These are phyloP conservation scores for Neodon shergylaensis DNA, from an alignment of 2,113 vertebrate genomes.

Conservation along the genomic window DNA sequence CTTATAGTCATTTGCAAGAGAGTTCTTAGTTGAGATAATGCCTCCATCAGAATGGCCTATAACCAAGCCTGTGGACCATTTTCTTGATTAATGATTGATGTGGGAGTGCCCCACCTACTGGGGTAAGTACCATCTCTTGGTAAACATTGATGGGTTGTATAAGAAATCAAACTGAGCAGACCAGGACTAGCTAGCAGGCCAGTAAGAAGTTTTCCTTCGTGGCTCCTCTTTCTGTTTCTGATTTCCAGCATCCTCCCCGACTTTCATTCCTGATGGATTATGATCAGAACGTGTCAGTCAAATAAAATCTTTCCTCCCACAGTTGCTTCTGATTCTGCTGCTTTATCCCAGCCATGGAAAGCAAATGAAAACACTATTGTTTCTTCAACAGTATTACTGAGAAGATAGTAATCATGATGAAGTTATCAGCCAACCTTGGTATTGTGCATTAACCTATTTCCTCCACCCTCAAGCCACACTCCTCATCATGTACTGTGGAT, in stretches of 20 bases:
- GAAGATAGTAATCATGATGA: conserved; percentile 61
- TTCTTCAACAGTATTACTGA: conserved; percentile 70
- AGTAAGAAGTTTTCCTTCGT: background rate
- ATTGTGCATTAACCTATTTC: conserved; percentile 57
- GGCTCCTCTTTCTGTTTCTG: background rate
- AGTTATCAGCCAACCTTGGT: conserved; percentile 58
- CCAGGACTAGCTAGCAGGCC: background rate
- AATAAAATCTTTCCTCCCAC: background rate
- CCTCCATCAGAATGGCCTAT: background rate
- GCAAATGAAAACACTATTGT: background rate
- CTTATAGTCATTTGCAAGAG: background rate
- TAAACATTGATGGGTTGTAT: background rate
- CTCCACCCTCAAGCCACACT: conserved; percentile 42
- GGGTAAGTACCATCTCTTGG: background rate
- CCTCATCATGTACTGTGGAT: conserved; percentile 17
- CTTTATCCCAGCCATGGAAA: background rate
- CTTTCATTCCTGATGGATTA: background rate
- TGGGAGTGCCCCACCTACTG: background rate
- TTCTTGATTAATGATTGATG: background rate
- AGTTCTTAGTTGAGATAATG: background rate
- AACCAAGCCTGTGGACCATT: background rate
- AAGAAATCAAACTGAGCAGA: background rate
- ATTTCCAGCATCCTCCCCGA: too few species aligned
- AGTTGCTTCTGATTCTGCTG: background rate
- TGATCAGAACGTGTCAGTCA: background rate